These are phyloP conservation scores for Melipona quadrifasciata DNA, from an alignment of 1,140 invertebrate species.

Conservation along the genomic window DNA sequence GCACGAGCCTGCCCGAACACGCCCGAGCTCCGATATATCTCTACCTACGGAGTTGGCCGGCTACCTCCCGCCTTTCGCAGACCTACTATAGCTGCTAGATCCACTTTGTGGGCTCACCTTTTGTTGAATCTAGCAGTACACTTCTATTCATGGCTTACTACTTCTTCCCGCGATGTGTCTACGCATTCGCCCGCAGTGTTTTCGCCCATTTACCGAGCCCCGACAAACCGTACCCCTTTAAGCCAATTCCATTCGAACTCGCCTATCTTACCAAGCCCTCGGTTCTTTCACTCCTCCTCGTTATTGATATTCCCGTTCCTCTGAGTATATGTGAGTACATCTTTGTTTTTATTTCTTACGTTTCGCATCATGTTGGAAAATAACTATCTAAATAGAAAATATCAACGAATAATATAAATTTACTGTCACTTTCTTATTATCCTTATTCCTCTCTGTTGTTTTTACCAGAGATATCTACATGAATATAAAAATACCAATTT, in stretches of 20 bases:
- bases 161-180: background rate
- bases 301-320: background rate
- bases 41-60: conserved; percentile 45
- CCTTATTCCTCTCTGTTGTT: too few species aligned
- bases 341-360: background rate
- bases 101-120: conserved; percentile 63
- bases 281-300: background rate
- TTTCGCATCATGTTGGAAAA: too few species aligned
- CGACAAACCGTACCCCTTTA: background rate
- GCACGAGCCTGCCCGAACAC: conserved; percentile 65
- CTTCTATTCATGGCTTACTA: conserved; percentile 39
- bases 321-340: background rate
- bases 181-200: background rate
- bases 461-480: too few species aligned
- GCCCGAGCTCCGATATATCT: conserved; percentile 53
- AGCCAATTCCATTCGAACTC: background rate
- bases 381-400: background rate
- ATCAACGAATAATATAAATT: too few species aligned
- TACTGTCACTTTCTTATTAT: background rate
- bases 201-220: background rate
- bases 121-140: conserved; percentile 48
- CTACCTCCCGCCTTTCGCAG: conserved; percentile 60
- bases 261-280: background rate
- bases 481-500: too few species aligned
- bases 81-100: conserved; percentile 46